phyloP scores from a whole-genome alignment of 2,113 vertebrate genomes.

The Todiramphus saurophagus region DNA sequence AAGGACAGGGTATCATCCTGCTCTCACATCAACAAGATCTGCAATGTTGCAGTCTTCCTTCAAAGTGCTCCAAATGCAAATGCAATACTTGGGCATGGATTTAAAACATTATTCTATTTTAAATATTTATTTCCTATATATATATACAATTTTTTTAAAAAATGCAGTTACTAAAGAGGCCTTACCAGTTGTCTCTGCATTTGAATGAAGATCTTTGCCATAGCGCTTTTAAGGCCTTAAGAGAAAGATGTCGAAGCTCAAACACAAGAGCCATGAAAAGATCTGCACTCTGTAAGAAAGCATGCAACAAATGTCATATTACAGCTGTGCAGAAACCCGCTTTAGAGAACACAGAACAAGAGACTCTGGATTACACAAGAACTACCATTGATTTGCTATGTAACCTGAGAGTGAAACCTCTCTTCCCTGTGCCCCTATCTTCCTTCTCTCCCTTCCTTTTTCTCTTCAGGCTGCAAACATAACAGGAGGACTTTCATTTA shows the following conservation, averaged over 20 bases:
- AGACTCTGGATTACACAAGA: background rate
- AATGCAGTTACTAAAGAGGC: background rate
- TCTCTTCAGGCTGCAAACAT: background rate
- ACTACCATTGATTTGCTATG: background rate
- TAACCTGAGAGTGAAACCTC: background rate
- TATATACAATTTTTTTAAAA: too few relatives aligned
- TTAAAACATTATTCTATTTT: background rate
- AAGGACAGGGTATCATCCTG: background rate
- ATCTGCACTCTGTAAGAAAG: conserved; percentile 70
- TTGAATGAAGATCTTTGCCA: conserved; percentile 82
- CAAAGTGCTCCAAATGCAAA: background rate
- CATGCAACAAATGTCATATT: background rate
- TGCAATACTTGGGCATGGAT: background rate
- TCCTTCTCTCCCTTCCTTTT: background rate
- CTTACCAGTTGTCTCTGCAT: conserved; percentile 83
- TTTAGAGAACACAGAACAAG: background rate
- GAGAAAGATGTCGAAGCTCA: conserved; percentile 76
- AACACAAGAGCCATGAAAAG: conserved; percentile 79
- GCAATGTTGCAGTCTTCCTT: background rate
- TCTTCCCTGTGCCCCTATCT: background rate
- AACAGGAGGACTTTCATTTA: background rate
- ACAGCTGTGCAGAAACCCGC: background rate
- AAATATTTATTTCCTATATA: background rate
- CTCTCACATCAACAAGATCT: background rate
- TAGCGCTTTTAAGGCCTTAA: conserved; percentile 66